Conservation (phyloP, 2,797 vertebrate genomes). For the Notolepis coatsorum region DNA sequence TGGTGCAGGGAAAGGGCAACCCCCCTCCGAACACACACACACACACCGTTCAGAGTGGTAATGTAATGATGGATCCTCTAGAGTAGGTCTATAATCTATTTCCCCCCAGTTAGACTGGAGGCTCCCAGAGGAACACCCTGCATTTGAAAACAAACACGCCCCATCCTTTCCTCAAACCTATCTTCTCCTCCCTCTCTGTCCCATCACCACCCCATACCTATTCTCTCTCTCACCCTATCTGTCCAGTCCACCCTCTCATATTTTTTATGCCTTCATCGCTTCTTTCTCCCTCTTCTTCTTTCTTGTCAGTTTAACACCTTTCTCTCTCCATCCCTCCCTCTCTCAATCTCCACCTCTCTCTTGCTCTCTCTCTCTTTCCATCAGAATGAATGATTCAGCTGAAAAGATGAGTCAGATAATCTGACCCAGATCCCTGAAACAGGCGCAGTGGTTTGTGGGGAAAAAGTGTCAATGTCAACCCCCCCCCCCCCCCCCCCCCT, state of each 20-base stretch:
- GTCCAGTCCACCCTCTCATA: background rate
- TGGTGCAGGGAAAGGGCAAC: conserved; percentile 35
- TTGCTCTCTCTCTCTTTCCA: background rate
- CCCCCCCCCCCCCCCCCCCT: no score
- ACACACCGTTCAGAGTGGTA: conserved; percentile 35
- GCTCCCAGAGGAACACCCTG: conserved; percentile 65
- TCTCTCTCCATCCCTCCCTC: background rate
- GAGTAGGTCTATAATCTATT: conserved; percentile 64
- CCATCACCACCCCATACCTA: conserved; percentile 10
- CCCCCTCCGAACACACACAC: conserved; percentile 28
- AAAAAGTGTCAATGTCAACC: conserved; percentile 55
- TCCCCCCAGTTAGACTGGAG: conserved; percentile 31
- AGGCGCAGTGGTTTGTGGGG: conserved; percentile 63
- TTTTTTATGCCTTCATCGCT: background rate
- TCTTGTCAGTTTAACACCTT: background rate
- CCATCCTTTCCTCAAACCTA: conserved; percentile 31
- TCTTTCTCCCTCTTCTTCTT: background rate
- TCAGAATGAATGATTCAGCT: conserved; percentile 15
- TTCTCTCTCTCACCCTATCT: background rate
- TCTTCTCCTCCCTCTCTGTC: conserved; percentile 3
- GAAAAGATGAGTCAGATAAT: conserved; percentile 70
- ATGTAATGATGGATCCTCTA: conserved; percentile 65
- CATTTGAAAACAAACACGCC: conserved; percentile 68
- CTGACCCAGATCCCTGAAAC: conserved; percentile 68
- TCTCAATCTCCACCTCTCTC: background rate